Evolutionary conservation across 2,797 vertebrate genomes (phyloP), one percentile per base, ranked within the genome.

Genomic region (Nannoperca australis): DNA sequence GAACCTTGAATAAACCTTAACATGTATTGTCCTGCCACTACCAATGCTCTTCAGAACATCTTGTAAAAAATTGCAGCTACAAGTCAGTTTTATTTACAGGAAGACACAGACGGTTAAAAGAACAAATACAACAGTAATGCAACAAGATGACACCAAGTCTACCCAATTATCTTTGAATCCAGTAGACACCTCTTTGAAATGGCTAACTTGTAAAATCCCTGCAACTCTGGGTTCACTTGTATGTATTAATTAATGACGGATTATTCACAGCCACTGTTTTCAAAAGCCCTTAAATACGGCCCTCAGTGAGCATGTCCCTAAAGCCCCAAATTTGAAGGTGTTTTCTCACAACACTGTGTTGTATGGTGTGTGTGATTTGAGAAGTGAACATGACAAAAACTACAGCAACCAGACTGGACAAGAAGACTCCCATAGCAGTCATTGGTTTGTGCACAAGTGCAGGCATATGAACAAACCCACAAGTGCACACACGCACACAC

Each of bases 401-500:
- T 8, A 56, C 49, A 62, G 8, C 24, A 49, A 51, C 34, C 59
- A 72, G 58, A 64, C 61, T 61, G 54, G n/a, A 77, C 58, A 70
- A 24, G 24, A 77, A 61, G 49, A 22, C 73, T 68, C 36, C 56
- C 42, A 30, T 7, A 50, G 45, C 27, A 51, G 66, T 56, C 56
- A 34, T 55, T 8, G 17, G 60, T 38, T 44, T 40, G 47, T 36
- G 55, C 62, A 70, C 38, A 38, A 63, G 61, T 7, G 61, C 53
- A 14, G 4, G 55, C 3, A 68, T 32, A 61, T 9, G 59, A 34
- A 73, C 76, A 79, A 50, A 71, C 66, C 71, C 67, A 58, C 67
- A 63, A 40, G 53, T 20, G 36, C 63, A 73, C 58, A 72, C 60
- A 78, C 44, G 45, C 38, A 51, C 56, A 56, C 59, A 79, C 56